Evolutionary conservation across 1,140 invertebrate genomes (phyloP).

Genomic region (Zeugodacus cucurbitae): DNA sequence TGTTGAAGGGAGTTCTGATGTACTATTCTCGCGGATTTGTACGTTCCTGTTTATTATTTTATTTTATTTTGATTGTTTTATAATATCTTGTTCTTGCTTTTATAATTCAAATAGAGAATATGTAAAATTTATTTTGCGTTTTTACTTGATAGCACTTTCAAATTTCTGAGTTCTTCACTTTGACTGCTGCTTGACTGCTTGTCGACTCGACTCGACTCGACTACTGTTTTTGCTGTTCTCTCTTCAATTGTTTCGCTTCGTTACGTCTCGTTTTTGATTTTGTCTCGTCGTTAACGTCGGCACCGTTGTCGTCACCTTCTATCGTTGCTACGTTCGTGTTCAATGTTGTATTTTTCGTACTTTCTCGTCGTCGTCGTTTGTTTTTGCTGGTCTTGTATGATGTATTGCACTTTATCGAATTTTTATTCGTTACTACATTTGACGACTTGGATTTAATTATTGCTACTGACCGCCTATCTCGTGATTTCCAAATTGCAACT

Average conservation of each 20-base stretch:
- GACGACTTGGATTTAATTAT: neutral
- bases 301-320: neutral
- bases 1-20: constrained; percentile 26
- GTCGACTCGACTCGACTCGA: constrained; percentile 16
- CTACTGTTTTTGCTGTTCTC: constrained; percentile 36
- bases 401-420: constrained; percentile 38
- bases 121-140: constrained; percentile 37
- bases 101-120: neutral
- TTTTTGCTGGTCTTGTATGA: neutral
- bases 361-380: neutral
- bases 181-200: constrained; percentile 34
- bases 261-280: constrained; percentile 23
- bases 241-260: constrained; percentile 29
- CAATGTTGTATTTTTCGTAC: constrained; percentile 1
- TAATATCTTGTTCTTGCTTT: neutral
- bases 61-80: neutral
- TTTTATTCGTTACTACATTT: constrained; percentile 2
- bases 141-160: constrained; percentile 36
- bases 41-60: neutral
- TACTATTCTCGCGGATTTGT: neutral
- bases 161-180: constrained; percentile 26
- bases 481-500: neutral
- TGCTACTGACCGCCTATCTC: neutral
- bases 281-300: constrained; percentile 20
- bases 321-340: neutral